Percentiles rank a stretch among this genome's conserved stretches.
These are phyloP conservation scores for Rhizoglyphus robini DNA, from an alignment of 1,140 invertebrate species.

Conservation along the genomic window DNA sequence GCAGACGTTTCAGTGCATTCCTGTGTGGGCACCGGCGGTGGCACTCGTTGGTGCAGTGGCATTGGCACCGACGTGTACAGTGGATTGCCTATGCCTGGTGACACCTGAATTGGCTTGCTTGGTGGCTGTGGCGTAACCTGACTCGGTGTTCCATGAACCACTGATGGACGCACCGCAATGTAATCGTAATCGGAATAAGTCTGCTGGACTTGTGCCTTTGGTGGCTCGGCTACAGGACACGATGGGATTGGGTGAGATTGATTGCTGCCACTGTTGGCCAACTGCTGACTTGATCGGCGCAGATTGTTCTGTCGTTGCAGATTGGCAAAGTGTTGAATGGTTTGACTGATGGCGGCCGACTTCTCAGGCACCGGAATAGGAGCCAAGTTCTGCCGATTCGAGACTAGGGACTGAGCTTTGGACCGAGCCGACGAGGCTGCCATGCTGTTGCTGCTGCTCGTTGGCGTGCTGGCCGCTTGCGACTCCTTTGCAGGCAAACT, in stretches of 20 bases:
- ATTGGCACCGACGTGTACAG: not conserved
- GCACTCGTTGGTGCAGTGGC: too few relatives aligned
- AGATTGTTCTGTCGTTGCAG: slow-evolving; percentile 14
- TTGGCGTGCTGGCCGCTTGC: not conserved
- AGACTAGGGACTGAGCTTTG: not conserved
- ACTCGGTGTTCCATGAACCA: not conserved
- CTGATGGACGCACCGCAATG: not conserved
- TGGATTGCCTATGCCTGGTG: not conserved
- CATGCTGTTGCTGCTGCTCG: not conserved
- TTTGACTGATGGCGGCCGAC: slow-evolving; percentile 6
- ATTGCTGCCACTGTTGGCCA: not conserved
- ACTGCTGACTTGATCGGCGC: not conserved
- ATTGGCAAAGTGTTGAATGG: slow-evolving; percentile 15
- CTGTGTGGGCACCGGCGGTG: too few relatives aligned
- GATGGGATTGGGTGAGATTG: not conserved
- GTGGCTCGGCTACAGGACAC: not conserved
- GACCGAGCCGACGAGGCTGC: not conserved
- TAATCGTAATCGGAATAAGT: slow-evolving; percentile 10
- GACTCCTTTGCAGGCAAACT: not conserved
- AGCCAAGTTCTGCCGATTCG: not conserved
- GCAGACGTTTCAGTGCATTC: not conserved
- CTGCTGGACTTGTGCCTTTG: too few relatives aligned
- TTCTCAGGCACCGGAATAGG: slow-evolving; percentile 11
- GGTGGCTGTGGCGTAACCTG: not conserved
- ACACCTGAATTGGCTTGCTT: not conserved